Conservation (phyloP, 2,113 vertebrate genomes). For the Pygathrix nemaeus region DNA sequence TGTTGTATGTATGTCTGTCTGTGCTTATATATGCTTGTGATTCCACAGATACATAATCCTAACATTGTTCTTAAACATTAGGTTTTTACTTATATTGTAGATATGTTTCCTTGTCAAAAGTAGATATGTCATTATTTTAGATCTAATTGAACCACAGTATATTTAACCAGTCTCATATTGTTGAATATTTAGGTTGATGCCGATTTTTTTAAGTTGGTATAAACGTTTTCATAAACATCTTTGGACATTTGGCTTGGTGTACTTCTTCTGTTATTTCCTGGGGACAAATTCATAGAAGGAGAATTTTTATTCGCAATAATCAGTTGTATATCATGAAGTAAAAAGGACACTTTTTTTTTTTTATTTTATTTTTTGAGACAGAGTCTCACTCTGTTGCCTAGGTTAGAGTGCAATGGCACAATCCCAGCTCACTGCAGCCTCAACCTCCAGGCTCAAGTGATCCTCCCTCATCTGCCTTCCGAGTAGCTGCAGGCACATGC, state of each 20-base stretch:
- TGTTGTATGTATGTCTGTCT: background rate
- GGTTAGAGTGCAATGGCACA: no score
- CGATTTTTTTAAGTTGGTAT: background rate
- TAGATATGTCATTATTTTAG: constrained; percentile 27
- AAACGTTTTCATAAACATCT: background rate
- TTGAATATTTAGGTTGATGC: background rate
- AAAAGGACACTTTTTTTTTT: background rate
- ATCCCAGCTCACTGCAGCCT: no score
- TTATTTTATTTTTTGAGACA: background rate
- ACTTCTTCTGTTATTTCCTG: background rate
- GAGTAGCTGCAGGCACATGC: no score
- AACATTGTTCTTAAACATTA: background rate
- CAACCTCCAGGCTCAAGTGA: no score
- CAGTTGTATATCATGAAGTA: background rate
- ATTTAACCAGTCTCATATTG: background rate
- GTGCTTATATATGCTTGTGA: background rate
- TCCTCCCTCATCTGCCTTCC: no score
- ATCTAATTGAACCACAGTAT: background rate
- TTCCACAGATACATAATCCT: background rate
- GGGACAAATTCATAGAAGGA: background rate
- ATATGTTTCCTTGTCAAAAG: background rate
- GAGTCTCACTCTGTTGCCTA: no score
- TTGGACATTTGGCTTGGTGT: background rate
- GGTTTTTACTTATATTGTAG: background rate
- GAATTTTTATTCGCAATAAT: background rate